Percentiles rank a stretch among this genome's conserved stretches.
phyloP scores from a whole-genome alignment of 2,113 vertebrate genomes.

The Globicephala melas region DNA sequence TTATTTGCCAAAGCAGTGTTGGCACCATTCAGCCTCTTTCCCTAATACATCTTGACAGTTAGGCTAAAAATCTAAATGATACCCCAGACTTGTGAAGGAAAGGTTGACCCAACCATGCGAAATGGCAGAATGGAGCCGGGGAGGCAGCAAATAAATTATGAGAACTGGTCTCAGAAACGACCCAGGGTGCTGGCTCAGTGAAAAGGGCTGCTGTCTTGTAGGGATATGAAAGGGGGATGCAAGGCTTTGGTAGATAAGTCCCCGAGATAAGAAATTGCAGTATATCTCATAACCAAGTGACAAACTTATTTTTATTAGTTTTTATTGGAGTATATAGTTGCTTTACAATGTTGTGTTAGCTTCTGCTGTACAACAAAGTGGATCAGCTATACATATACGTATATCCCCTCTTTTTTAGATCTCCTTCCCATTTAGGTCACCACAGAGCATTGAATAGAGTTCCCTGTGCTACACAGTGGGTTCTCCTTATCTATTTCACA shows the following conservation, averaged over 20 bases:
- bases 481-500: too few species aligned
- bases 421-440: too few species aligned
- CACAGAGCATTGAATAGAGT: too few species aligned
- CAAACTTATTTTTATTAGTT: neutral
- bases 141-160: neutral
- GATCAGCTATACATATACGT: too few species aligned
- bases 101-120: constrained; percentile 62
- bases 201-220: constrained; percentile 47
- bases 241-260: constrained; percentile 46
- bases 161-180: neutral
- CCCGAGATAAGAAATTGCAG: neutral
- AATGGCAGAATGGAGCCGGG: constrained; percentile 52
- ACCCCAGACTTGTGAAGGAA: constrained; percentile 70
- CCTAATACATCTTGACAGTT: constrained; percentile 67
- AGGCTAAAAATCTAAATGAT: constrained; percentile 63
- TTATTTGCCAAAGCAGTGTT: constrained; percentile 48
- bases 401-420: too few species aligned
- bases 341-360: too few species aligned
- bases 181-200: constrained; percentile 48
- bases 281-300: neutral
- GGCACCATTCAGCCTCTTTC: constrained; percentile 50
- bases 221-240: constrained; percentile 64
- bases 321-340: too few species aligned
- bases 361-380: too few species aligned
- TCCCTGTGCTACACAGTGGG: too few species aligned